These are phyloP conservation scores for Euplagia quadripunctaria DNA, from an alignment of 2,888 invertebrate species.

Conservation along the genomic window DNA sequence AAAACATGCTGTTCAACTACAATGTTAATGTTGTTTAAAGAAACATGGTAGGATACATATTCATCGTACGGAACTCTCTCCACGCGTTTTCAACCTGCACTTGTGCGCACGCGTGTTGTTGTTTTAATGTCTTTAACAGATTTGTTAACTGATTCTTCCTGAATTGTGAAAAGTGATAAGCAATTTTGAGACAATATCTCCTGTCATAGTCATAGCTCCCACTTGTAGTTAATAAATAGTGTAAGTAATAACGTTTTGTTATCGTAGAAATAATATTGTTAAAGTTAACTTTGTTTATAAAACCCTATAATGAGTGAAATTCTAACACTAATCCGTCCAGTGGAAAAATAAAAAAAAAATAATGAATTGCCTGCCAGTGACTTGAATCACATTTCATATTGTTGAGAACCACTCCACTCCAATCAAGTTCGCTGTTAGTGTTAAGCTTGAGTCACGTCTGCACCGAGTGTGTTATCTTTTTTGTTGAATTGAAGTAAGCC, in stretches of 20 bases:
- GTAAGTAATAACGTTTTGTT: conserved; percentile 10
- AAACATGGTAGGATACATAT: too few relatives aligned
- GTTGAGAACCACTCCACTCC: too few relatives aligned
- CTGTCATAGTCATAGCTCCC: conserved; percentile 14
- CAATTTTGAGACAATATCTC: conserved; percentile 47
- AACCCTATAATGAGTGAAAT: conserved; percentile 12
- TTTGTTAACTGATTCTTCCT: conserved; percentile 31
- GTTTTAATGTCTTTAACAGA: too few relatives aligned
- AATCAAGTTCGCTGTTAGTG: not conserved
- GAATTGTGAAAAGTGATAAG: conserved; percentile 45
- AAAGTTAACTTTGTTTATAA: not conserved
- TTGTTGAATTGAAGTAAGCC: not conserved
- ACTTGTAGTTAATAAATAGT: conserved; percentile 16
- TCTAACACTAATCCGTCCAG: conserved; percentile 13
- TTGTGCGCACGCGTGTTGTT: too few relatives aligned
- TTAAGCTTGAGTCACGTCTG: not conserved
- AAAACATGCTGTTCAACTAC: too few relatives aligned
- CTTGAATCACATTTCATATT: not conserved
- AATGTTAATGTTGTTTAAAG: too few relatives aligned
- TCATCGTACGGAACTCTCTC: too few relatives aligned
- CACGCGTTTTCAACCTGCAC: too few relatives aligned
- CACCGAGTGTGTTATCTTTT: not conserved
- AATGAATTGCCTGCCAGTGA: not conserved
- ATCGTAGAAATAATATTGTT: conserved; percentile 7
- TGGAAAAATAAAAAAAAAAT: not conserved